phyloP scores from a whole-genome alignment of 1,140 invertebrate species.

The Drosophila equinoxialis region DNA sequence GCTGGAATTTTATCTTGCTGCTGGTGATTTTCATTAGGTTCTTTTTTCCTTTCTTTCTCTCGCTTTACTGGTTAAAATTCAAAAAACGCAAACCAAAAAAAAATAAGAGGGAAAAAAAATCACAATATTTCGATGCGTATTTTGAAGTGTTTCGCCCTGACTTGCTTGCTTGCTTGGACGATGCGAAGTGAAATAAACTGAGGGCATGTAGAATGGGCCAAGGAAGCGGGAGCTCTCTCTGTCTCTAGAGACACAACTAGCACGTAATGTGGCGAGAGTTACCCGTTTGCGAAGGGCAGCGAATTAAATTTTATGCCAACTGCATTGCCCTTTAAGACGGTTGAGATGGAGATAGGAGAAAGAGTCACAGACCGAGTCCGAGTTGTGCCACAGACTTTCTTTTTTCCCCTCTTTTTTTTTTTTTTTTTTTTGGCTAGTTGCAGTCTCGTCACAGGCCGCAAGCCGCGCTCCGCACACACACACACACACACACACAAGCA shows the following conservation, averaged over 20 bases:
- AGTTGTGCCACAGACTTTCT: not conserved
- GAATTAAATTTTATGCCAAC: slow-evolving; percentile 78
- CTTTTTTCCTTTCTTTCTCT: too few relatives aligned
- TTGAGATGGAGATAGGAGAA: not conserved
- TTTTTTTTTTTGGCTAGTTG: slow-evolving; percentile 19
- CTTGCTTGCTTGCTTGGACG: slow-evolving; percentile 10
- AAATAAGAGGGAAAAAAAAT: not conserved
- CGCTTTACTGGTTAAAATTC: not conserved
- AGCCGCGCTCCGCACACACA: slow-evolving; percentile 18
- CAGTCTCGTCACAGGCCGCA: slow-evolving; percentile 25
- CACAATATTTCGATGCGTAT: slow-evolving; percentile 51
- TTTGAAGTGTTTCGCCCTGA: slow-evolving; percentile 36
- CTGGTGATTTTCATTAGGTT: not conserved
- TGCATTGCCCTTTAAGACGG: slow-evolving; percentile 54
- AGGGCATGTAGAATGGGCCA: not conserved
- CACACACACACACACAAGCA: slow-evolving; percentile 23
- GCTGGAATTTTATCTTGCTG: too few relatives aligned
- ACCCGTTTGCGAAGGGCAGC: slow-evolving; percentile 20
- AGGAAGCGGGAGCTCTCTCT: not conserved
- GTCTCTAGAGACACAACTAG: slow-evolving; percentile 10
- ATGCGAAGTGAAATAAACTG: slow-evolving; percentile 3
- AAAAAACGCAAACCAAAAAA: not conserved
- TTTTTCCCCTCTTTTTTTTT: too few relatives aligned
- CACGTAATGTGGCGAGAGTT: slow-evolving; percentile 42
- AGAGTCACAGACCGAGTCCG: slow-evolving; percentile 1